These are phyloP conservation scores for Eupithecia abbreviata DNA, from an alignment of 2,888 invertebrate genomes.

Conservation along the genomic window DNA sequence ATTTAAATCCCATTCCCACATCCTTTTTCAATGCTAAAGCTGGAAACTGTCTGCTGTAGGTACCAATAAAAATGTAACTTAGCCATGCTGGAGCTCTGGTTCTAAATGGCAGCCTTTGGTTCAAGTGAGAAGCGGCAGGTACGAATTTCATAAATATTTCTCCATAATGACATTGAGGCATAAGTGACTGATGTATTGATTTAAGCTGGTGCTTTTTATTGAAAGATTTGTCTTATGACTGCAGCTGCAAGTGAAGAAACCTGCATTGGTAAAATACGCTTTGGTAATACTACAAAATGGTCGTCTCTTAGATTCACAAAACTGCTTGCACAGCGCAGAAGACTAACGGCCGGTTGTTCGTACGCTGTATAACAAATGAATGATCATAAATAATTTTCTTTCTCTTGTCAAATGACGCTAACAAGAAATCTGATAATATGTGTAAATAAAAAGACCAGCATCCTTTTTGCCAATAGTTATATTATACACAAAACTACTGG, in stretches of 20 bases:
- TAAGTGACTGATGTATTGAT: neutral
- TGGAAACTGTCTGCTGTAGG: neutral
- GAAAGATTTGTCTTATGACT: neutral
- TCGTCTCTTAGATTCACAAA: too few relatives aligned
- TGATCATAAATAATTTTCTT: too few relatives aligned
- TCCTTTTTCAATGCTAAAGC: neutral
- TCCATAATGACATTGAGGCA: neutral
- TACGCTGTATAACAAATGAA: too few relatives aligned
- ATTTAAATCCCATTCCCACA: neutral
- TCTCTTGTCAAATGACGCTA: too few relatives aligned
- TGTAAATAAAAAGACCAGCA: too few relatives aligned
- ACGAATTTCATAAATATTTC: neutral
- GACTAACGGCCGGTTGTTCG: too few relatives aligned
- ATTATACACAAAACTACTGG: too few relatives aligned
- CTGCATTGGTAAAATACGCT: too few relatives aligned
- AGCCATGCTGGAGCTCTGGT: neutral
- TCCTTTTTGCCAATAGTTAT: too few relatives aligned
- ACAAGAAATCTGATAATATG: too few relatives aligned
- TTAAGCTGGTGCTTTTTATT: neutral
- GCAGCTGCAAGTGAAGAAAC: neutral
- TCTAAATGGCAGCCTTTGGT: neutral
- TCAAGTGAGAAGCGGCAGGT: neutral
- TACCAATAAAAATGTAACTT: conserved; percentile 1
- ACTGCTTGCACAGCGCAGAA: too few relatives aligned
- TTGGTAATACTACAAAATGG: too few relatives aligned